Base-by-base conservation (phyloP, 2,888 invertebrate species). In the Rhingia rostrata region DNA sequence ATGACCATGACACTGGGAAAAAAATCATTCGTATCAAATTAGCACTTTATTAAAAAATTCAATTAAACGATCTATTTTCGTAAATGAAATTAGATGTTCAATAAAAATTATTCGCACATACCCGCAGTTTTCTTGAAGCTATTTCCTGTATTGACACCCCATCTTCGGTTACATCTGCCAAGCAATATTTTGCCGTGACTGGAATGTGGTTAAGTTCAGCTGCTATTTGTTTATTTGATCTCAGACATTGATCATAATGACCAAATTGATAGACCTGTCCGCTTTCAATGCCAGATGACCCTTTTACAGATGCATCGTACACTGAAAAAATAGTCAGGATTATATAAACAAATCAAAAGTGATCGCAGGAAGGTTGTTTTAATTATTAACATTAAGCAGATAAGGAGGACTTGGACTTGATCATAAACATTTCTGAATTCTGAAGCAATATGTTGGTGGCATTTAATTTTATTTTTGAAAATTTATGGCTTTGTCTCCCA, bases 301-400 rank as follows among this genome's bases (percentile, higher is more conserved):
- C 94, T 89, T 95, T 95, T 0, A 94, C 94, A 39, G 94, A 94
- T 4, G 95, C 93, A 88, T 95, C 95, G 89, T 95, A 95, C 93
- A 95, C 96, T 95, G 91, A 63, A 87, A 86, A 22, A 86, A 66
- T 67, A 61, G 47, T 5, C 67, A 79, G 5, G 2, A n/a, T n/a
- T n/a, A n/a, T n/a, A n/a, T n/a, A n/a, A n/a, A n/a, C n/a, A n/a
- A n/a, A n/a, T n/a, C n/a, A n/a, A n/a, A n/a, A n/a, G n/a, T n/a
- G n/a, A n/a, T n/a, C n/a, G n/a, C n/a, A n/a, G n/a, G n/a, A n/a
- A n/a, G n/a, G n/a, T n/a, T n/a, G n/a, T 22, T 22, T 22, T 22
- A 2, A 22, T 22, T 22, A 22, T 22, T 22, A 22, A 22, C 22
- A 22, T 22, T 22, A 22, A 22, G 22, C 22, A 22, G 22, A 2